Conservation (phyloP, 2,888 invertebrate genomes). For the Polydrusus tereticollis region DNA sequence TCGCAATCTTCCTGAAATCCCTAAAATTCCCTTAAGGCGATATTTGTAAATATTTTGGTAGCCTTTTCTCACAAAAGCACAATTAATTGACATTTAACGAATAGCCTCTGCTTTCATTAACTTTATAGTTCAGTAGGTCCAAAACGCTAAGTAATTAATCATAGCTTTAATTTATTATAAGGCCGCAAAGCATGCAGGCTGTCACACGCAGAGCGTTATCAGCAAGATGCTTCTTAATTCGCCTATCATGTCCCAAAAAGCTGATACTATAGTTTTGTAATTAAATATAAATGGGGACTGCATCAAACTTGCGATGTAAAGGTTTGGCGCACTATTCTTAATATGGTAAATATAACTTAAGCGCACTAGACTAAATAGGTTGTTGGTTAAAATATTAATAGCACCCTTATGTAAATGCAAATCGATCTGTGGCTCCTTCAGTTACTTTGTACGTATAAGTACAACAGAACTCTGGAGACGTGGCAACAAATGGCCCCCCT, state of each 20-base stretch:
- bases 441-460: too few relatives aligned
- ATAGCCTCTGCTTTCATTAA: slow-evolving; percentile 19
- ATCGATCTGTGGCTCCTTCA: too few relatives aligned
- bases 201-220: slow-evolving; percentile 25
- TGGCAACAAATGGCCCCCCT: too few relatives aligned
- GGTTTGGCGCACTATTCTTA: too few relatives aligned
- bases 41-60: too few relatives aligned
- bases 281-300: background rate
- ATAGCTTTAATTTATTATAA: slow-evolving; percentile 29
- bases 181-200: slow-evolving; percentile 23
- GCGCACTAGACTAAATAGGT: too few relatives aligned
- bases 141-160: slow-evolving; percentile 21
- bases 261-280: background rate
- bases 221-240: background rate
- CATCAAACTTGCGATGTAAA: too few relatives aligned
- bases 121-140: slow-evolving; percentile 1
- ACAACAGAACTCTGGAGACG: too few relatives aligned
- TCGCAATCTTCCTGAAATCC: too few relatives aligned
- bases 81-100: slow-evolving; percentile 23
- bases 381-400: too few relatives aligned
- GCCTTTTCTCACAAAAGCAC: background rate
- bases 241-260: background rate
- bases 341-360: too few relatives aligned
- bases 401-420: too few relatives aligned
- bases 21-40: background rate